These are phyloP conservation scores for Anolis carolinensis DNA, from an alignment of 2,113 vertebrate species.

Conservation along the genomic window DNA sequence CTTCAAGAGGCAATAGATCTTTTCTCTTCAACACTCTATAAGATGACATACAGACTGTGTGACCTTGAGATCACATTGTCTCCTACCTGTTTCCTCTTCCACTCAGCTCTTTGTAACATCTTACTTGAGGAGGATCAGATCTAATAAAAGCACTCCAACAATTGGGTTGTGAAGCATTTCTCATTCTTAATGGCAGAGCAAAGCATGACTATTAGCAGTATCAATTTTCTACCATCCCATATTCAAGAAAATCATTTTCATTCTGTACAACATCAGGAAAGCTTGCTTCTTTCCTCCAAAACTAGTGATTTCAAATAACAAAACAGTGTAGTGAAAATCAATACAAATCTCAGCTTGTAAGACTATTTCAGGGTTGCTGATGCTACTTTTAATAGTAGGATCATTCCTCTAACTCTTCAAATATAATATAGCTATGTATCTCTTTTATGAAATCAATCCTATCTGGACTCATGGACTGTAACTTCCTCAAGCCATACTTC, in stretches of 20 bases:
- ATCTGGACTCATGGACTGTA: constrained; percentile 23
- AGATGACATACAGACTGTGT: no score
- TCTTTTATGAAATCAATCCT: constrained; percentile 48
- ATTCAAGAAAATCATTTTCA: constrained; percentile 14
- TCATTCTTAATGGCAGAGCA: neutral
- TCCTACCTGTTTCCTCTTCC: no score
- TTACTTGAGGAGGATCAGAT: neutral
- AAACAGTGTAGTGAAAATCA: constrained; percentile 27
- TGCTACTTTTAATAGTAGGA: constrained; percentile 29
- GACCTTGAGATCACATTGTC: no score
- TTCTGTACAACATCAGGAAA: rapidly evolving
- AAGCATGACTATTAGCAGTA: rapidly evolving
- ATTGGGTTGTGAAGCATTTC: neutral
- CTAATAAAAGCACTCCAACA: neutral
- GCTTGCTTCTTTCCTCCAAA: neutral
- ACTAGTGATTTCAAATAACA: constrained; percentile 22
- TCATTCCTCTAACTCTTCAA: constrained; percentile 36
- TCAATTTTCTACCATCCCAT: neutral
- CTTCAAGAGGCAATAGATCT: no score
- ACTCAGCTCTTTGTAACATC: neutral
- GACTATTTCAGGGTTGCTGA: neutral
- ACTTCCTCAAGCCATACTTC: constrained; percentile 21
- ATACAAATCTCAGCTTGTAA: constrained; percentile 25
- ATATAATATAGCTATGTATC: neutral
- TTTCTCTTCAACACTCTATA: no score